These are phyloP conservation scores for Torymus auratus DNA, from an alignment of 2,888 invertebrate genomes.

Conservation along the genomic window DNA sequence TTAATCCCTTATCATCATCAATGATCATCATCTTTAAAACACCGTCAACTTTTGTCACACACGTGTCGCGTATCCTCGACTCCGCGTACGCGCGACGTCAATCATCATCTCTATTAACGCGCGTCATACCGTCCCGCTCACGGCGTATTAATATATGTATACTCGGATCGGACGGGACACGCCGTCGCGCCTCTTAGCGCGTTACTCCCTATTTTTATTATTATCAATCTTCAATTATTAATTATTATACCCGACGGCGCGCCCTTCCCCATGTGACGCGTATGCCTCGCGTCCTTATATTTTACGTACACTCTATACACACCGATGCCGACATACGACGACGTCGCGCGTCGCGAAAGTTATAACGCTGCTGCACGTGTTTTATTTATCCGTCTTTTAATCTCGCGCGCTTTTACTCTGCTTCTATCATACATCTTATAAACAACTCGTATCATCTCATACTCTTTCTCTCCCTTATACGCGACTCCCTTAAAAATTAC, in stretches of 20 bases:
- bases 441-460: constrained; percentile 50
- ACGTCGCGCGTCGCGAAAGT: constrained; percentile 48
- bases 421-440: constrained; percentile 55
- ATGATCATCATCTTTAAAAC: constrained; percentile 21
- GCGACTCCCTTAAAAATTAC: constrained; percentile 54
- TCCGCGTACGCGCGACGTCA: constrained; percentile 54
- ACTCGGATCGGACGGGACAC: background rate
- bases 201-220: constrained; percentile 7
- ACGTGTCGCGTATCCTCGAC: constrained; percentile 11
- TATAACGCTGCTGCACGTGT: too few relatives aligned
- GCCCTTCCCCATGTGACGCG: too few relatives aligned
- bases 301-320: too few relatives aligned
- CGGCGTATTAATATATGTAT: constrained; percentile 40
- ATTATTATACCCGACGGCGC: too few relatives aligned
- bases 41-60: too few relatives aligned
- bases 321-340: constrained; percentile 40
- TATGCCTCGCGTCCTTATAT: too few relatives aligned
- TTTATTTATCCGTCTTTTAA: too few relatives aligned
- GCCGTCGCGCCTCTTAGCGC: background rate
- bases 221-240: constrained; percentile 39
- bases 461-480: background rate
- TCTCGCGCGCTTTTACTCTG: background rate
- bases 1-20: too few relatives aligned
- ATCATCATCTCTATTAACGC: background rate
- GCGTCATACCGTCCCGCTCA: constrained; percentile 44